Conservation (phyloP, 2,797 vertebrate species). For the Periophthalmus magnuspinnatus region DNA sequence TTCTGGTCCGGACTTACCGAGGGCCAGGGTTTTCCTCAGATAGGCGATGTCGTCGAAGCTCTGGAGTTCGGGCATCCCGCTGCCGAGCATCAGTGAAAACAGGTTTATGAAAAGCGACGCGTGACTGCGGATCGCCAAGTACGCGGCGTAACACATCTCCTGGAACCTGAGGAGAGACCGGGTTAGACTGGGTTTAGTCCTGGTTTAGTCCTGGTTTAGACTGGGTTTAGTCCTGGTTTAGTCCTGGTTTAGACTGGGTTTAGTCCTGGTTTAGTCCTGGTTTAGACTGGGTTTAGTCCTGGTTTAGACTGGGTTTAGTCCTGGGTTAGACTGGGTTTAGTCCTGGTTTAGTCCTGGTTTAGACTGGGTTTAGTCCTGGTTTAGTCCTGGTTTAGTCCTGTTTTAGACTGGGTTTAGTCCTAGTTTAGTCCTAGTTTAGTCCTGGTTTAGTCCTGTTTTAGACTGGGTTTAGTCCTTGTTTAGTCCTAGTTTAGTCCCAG, state of each 20-base stretch:
- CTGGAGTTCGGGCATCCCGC: slow-evolving; percentile 84
- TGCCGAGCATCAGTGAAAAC: slow-evolving; percentile 84
- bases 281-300: no score
- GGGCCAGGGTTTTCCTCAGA: slow-evolving; percentile 81
- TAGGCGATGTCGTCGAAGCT: slow-evolving; percentile 84
- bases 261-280: no score
- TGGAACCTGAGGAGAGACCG: slow-evolving; percentile 83
- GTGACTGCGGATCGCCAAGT: slow-evolving; percentile 90
- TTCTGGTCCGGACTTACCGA: slow-evolving; percentile 73
- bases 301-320: not conserved
- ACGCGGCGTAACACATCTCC: slow-evolving; percentile 99
- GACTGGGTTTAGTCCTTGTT: slow-evolving; percentile 55
- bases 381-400: slow-evolving; percentile 21
- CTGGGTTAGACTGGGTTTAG: not conserved
- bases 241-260: no score
- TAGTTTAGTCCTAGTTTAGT: not conserved
- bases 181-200: not conserved
- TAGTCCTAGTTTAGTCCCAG: not conserved
- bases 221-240: no score
- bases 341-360: not conserved
- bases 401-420: no score
- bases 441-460: not conserved
- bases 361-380: not conserved
- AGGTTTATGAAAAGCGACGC: slow-evolving; percentile 94
- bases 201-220: no score